Evolutionary conservation across 2,797 vertebrate species (phyloP).

Genomic region (Ambastaia sidthimunki): DNA sequence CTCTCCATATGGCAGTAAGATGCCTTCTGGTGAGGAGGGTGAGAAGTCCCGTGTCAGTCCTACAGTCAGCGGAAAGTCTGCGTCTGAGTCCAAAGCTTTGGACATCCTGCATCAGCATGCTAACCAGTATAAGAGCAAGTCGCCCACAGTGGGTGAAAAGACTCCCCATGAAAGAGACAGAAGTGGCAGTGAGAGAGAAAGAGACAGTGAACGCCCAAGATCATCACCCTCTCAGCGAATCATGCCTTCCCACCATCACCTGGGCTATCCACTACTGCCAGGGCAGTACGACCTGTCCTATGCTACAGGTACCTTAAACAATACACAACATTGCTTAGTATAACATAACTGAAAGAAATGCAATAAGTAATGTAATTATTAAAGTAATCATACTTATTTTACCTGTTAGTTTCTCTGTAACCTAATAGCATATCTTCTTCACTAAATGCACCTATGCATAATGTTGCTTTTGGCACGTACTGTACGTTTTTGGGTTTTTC

Average conservation of each 20-base stretch:
- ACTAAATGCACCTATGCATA: too few relatives aligned
- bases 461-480: too few relatives aligned
- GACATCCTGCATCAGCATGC: constrained; percentile 96
- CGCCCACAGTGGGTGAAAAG: constrained; percentile 96
- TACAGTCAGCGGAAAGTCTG: constrained; percentile 81
- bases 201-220: constrained; percentile 84
- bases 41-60: constrained; percentile 89
- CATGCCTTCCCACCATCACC: constrained; percentile 95
- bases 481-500: too few relatives aligned
- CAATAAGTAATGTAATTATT: too few relatives aligned
- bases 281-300: constrained; percentile 97
- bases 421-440: too few relatives aligned
- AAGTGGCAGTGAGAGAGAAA: constrained; percentile 79
- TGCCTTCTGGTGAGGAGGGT: constrained; percentile 79
- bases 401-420: too few relatives aligned
- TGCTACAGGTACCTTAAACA: constrained; percentile 85
- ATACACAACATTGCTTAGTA: not conserved
- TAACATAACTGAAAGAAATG: too few relatives aligned
- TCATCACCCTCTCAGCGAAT: constrained; percentile 96
- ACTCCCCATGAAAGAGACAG: constrained; percentile 85
- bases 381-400: too few relatives aligned
- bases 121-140: constrained; percentile 98
- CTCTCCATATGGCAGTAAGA: constrained; percentile 89
- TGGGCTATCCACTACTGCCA: constrained; percentile 93
- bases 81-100: constrained; percentile 91